Base-by-base conservation (phyloP, 2,888 invertebrate genomes). In the Mythimna ferrago region DNA sequence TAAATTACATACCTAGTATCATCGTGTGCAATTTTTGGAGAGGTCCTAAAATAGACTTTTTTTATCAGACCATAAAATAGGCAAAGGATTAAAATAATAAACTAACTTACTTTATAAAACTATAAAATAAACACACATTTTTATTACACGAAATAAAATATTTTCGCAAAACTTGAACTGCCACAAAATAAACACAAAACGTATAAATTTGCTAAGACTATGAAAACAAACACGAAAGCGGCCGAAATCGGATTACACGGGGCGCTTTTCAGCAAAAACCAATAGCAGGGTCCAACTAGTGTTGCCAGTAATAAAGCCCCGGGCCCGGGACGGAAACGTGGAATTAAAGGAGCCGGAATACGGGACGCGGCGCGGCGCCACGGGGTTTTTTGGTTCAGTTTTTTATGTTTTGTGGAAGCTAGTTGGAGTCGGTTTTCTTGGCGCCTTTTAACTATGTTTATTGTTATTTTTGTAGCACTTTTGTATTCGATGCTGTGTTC, bases 231-330 rank as follows among this genome's bases (percentile, higher is more conserved):
- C 88, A 87, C 82, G 83, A 86, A 83, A 85, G 85, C 86, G 76
- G 84, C 81, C 80, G 71, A 88, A 91, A 90, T 90, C 89, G 87
- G 90, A 90, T 91, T 91, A 91, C 87, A 86, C 84, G 80, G 86
- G 84, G 77, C 76, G 86, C 87, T 84, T 88, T 89, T 84, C 81
- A 83, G 83, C 83, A 81, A 84, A 87, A 86, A 85, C 87, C 88
- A 86, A 89, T 87, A 88, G 86, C 77, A 72, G 58, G 70, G 73
- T 75, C 76, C 71, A 65, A 83, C 66, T 86, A 86, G 86, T 86
- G 86, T 73, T 65, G 78, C 74, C 44, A 41, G 71, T 69, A 62
- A 68, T 76, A 76, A 82, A 63, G 64, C 80, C 63, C 76, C 79
- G 83, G 78, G 75, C 74, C 65, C 72, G 85, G 81, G 75, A 84